Base-by-base conservation (phyloP, 2,797 vertebrate genomes). In the Anguilla marmorata region DNA sequence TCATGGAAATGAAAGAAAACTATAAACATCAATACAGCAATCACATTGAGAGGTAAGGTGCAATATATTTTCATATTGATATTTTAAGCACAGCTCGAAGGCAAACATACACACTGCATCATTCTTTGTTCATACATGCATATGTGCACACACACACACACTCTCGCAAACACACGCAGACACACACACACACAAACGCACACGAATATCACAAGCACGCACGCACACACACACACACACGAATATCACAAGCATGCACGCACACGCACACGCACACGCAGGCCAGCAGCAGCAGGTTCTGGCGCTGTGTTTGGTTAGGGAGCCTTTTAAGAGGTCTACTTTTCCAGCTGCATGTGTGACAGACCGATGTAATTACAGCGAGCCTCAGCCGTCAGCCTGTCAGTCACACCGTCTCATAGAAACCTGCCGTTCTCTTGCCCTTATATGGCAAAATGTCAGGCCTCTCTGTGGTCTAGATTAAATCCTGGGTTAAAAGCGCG, bases 211-310 rank as follows among this genome's bases (percentile, higher is more conserved):
- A 85, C 52, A 76, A 4, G 16, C 86, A 89, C 85, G 86, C 84
- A 58, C 87, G 87, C 45, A 82, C 41, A 30, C 69, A 85, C 85
- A 84, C 33, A 41, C 85, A 86, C 85, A 56, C 85, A 56, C 85
- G 48, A 84, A 8, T 33, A 83, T 52, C 90, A 87, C 76, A 69
- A 85, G 92, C 92, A 93, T 90, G 92, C 91, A 89, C 90, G 90
- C 89, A 90, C 89, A 60, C 92, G 58, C 19, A 0, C 92, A 90
- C 90, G 88, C 30, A 85, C 27, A 19, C 3, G 2, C 33, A 37
- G 33, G 9, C 9, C 27, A 72, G 27, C 66, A 33, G 30, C 3
- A 76, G 72, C 72, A 76, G 72, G 72, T 33, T 33, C 69, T 74
- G 69, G 27, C 7, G 30, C 24, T 66, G 63, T 3, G 5, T 66